These are phyloP conservation scores for Patella depressa DNA, from an alignment of 2,888 invertebrate species.

Conservation along the genomic window DNA sequence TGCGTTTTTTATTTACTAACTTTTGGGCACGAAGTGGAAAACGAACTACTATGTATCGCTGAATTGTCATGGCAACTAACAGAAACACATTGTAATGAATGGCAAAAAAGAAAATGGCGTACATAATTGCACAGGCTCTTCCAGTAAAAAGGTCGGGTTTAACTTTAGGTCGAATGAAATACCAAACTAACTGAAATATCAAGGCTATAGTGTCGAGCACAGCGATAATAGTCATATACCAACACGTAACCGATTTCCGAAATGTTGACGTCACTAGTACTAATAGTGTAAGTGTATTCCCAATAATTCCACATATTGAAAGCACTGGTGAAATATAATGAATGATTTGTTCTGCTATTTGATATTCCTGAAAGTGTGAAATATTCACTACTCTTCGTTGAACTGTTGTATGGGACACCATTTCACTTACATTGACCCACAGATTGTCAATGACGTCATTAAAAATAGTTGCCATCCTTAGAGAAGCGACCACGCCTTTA, in stretches of 20 bases:
- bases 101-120: conserved; percentile 33
- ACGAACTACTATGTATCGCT: conserved; percentile 31
- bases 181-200: conserved; percentile 23
- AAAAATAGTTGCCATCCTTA: too few species aligned
- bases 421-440: too few species aligned
- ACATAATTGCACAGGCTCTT: conserved; percentile 27
- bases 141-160: neutral
- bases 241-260: conserved; percentile 30
- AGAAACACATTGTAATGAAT: conserved; percentile 33
- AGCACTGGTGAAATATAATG: neutral
- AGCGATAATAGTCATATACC: conserved; percentile 34
- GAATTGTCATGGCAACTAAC: conserved; percentile 34
- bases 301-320: neutral
- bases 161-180: conserved; percentile 4
- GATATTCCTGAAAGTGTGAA: neutral
- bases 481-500: too few species aligned
- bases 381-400: neutral
- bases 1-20: conserved; percentile 14
- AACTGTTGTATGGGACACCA: too few species aligned
- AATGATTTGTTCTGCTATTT: neutral
- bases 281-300: neutral
- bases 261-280: conserved; percentile 6
- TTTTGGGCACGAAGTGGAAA: conserved; percentile 31
- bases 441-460: too few species aligned
- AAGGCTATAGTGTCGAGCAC: conserved; percentile 31